Conservation (phyloP, 2,888 invertebrate genomes). For the Eupithecia vulgata region DNA sequence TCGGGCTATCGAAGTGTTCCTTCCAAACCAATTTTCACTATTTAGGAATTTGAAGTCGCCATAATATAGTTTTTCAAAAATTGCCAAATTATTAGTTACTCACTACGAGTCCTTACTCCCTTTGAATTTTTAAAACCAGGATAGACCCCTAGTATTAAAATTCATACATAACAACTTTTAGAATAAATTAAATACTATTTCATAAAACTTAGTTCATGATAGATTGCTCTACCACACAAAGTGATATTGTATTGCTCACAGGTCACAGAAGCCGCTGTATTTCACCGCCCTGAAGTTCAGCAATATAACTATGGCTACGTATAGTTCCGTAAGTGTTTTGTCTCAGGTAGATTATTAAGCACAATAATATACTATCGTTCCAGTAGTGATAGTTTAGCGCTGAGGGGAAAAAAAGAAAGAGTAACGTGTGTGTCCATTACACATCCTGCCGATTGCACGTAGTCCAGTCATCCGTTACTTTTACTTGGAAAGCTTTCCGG, state of each 20-base stretch:
- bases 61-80: no score
- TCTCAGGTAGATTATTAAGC: neutral
- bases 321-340: conserved; percentile 63
- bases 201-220: neutral
- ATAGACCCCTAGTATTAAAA: neutral
- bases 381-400: neutral
- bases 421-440: neutral
- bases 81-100: no score
- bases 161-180: neutral
- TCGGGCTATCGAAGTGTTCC: no score
- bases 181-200: neutral
- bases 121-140: no score
- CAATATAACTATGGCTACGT: conserved; percentile 68
- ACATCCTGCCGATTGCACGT: no score
- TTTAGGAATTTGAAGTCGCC: no score
- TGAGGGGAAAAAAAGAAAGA: neutral
- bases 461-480: neutral
- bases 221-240: neutral
- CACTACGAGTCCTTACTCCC: no score
- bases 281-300: conserved; percentile 73
- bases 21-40: no score
- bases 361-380: neutral
- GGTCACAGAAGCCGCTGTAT: conserved; percentile 72
- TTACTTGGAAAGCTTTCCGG: neutral
- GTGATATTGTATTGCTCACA: conserved; percentile 47